phyloP scores from a whole-genome alignment of 2,888 invertebrate genomes.

The Alcis repandata region DNA sequence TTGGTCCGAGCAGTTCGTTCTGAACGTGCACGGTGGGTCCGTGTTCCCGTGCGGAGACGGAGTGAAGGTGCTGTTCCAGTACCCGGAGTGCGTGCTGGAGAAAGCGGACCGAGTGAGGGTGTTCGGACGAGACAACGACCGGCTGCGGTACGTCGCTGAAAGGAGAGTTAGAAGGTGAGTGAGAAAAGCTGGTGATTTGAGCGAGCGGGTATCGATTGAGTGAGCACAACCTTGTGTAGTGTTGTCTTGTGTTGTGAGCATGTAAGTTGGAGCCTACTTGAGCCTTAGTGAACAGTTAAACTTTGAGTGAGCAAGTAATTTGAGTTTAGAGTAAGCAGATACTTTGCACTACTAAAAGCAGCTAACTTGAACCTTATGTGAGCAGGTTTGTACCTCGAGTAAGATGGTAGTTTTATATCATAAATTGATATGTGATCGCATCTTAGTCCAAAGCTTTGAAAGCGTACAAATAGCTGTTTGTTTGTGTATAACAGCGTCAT shows the following conservation, averaged over 20 bases:
- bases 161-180: slow-evolving; percentile 74
- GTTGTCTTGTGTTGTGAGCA: too few relatives aligned
- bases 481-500: neutral
- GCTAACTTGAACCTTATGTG: neutral
- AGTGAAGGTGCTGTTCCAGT: slow-evolving; percentile 93
- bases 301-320: too few relatives aligned
- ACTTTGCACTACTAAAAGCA: too few relatives aligned
- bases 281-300: too few relatives aligned
- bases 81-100: slow-evolving; percentile 93
- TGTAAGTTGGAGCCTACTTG: too few relatives aligned
- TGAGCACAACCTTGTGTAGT: too few relatives aligned
- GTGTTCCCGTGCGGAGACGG: slow-evolving; percentile 94
- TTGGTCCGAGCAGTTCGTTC: slow-evolving; percentile 94
- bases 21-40: slow-evolving; percentile 94
- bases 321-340: too few relatives aligned
- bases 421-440: too few relatives aligned
- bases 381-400: too few relatives aligned
- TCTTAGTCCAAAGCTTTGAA: too few relatives aligned
- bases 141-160: slow-evolving; percentile 77
- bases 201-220: neutral
- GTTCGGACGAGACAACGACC: slow-evolving; percentile 89
- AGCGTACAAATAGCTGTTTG: too few relatives aligned
- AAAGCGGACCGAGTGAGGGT: slow-evolving; percentile 92
- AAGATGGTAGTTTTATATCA: too few relatives aligned
- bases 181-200: neutral